Conservation (phyloP, 2,888 invertebrate species). For the Subacronicta megacephala region DNA sequence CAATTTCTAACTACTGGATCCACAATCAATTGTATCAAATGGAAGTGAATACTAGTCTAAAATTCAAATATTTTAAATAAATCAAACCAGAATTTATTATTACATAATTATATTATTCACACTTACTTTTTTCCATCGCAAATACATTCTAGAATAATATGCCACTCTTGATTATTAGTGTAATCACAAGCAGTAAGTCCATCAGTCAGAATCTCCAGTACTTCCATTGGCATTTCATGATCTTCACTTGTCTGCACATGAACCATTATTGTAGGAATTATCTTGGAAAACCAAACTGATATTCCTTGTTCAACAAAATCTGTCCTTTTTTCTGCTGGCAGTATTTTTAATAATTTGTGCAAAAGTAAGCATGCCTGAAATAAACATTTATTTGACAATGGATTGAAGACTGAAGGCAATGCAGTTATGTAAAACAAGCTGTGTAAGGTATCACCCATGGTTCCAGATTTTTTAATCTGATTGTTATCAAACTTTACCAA, state of each 20-base stretch:
- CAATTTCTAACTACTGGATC: no score
- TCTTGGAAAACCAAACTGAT: slow-evolving; percentile 82
- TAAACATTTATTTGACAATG: not conserved
- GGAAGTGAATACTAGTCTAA: no score
- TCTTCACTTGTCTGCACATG: slow-evolving; percentile 22
- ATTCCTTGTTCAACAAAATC: slow-evolving; percentile 77
- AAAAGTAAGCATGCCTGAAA: slow-evolving; percentile 59
- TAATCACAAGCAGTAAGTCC: slow-evolving; percentile 78
- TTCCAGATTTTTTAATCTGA: no score
- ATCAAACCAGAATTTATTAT: no score
- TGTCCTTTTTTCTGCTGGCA: slow-evolving; percentile 72
- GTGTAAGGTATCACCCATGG: no score
- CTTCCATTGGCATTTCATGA: slow-evolving; percentile 55
- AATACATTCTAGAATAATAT: slow-evolving; percentile 73
- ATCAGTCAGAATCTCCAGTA: slow-evolving; percentile 80
- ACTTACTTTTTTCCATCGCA: slow-evolving; percentile 76
- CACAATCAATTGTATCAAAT: no score
- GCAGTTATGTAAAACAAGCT: no score
- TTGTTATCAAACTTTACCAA: no score
- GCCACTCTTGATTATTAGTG: slow-evolving; percentile 77
- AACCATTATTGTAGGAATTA: slow-evolving; percentile 81
- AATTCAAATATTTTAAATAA: no score
- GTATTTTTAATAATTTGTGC: slow-evolving; percentile 67
- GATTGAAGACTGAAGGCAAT: no score
- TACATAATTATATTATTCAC: no score